These are phyloP conservation scores for Peromyscus attwateri DNA, from an alignment of 2,797 vertebrate species.

Conservation along the genomic window DNA sequence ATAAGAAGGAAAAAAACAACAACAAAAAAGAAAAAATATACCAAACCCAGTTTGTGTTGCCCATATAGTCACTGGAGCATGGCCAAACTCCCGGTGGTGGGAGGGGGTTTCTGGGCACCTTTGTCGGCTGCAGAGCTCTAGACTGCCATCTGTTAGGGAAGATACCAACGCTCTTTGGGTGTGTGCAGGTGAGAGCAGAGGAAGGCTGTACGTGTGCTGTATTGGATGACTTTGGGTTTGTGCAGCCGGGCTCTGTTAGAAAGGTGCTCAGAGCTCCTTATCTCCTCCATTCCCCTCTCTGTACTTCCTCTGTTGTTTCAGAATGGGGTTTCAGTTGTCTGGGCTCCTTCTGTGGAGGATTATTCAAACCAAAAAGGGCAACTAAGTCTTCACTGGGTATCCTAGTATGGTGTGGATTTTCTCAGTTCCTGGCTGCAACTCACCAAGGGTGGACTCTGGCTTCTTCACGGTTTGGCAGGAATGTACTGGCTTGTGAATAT, in stretches of 20 bases:
- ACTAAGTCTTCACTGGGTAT: background rate
- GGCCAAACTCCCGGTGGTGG: background rate
- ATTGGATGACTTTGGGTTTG: background rate
- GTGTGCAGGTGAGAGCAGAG: background rate
- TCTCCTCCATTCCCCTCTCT: background rate
- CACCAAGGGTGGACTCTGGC: background rate
- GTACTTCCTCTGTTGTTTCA: background rate
- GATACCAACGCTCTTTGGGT: background rate
- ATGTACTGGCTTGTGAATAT: background rate
- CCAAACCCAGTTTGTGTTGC: background rate
- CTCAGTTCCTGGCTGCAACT: background rate
- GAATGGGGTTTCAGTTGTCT: slow-evolving; percentile 26
- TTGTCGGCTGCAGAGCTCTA: background rate
- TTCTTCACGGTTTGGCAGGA: background rate
- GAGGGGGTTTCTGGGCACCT: background rate
- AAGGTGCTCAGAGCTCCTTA: background rate
- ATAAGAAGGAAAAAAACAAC: background rate
- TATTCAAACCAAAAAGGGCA: slow-evolving; percentile 45
- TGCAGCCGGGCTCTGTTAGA: background rate
- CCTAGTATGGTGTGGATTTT: slow-evolving; percentile 39
- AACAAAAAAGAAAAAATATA: background rate
- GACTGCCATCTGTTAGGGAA: background rate
- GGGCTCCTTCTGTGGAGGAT: background rate
- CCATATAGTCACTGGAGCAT: background rate
- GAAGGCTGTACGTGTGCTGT: background rate